A percentile compares a stretch with the other conserved stretches of the same genome.
Conservation (phyloP, 2,113 vertebrate genomes). For the Verasper variegatus region DNA sequence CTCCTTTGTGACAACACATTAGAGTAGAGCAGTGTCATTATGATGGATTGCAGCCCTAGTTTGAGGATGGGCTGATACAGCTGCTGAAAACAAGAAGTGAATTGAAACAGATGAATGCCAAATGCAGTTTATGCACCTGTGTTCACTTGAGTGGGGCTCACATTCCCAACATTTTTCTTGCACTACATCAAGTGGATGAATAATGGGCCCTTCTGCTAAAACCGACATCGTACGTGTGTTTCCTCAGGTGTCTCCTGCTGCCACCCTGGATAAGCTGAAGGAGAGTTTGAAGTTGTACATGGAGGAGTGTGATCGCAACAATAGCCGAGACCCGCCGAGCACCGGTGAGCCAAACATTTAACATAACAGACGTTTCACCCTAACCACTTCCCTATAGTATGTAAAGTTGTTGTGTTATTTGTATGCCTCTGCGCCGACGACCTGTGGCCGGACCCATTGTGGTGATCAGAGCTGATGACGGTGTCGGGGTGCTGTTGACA, state of each 20-base stretch:
- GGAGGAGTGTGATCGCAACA: slow-evolving; percentile 79
- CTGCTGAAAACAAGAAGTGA: slow-evolving; percentile 22
- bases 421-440: background rate
- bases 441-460: too few species aligned
- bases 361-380: background rate
- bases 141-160: background rate
- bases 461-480: too few species aligned
- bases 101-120: slow-evolving; percentile 35
- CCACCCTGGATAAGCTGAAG: slow-evolving; percentile 73
- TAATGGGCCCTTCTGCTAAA: background rate
- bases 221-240: background rate
- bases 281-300: slow-evolving; percentile 77
- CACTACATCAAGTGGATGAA: background rate
- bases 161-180: slow-evolving; percentile 7
- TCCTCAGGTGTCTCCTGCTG: slow-evolving; percentile 73
- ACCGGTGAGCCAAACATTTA: slow-evolving; percentile 64
- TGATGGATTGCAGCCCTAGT: slow-evolving; percentile 25
- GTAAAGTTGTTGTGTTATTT: too few species aligned
- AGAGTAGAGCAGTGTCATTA: background rate
- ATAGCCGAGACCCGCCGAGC: slow-evolving; percentile 67
- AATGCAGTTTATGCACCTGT: background rate
- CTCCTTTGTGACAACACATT: slow-evolving; percentile 21
- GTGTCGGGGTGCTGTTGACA: too few species aligned
- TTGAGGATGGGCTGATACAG: slow-evolving; percentile 29
- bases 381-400: too few species aligned